Conservation (phyloP, 2,113 vertebrate species). For the Psammodynastes pulverulentus region DNA sequence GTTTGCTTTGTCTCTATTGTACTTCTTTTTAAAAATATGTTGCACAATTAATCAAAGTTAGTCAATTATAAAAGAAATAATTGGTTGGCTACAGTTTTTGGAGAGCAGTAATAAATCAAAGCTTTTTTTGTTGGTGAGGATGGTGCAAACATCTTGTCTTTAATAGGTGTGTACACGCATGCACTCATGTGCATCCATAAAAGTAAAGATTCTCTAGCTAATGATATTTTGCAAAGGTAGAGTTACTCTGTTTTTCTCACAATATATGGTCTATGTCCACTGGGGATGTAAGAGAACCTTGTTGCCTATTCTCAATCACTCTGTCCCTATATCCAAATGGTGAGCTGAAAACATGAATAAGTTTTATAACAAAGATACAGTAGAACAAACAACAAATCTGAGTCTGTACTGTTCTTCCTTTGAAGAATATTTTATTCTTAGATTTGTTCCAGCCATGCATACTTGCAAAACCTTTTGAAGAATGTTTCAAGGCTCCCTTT, state of each 20-base stretch:
- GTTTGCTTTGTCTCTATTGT: conserved; percentile 29
- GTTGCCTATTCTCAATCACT: neutral
- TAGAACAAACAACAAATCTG: neutral
- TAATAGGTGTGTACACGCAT: neutral
- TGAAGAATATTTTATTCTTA: neutral
- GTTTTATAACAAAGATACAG: neutral
- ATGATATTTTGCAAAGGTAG: neutral
- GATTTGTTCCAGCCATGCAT: neutral
- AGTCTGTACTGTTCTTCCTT: neutral
- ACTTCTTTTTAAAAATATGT: neutral
- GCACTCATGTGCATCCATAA: neutral
- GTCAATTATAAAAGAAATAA: neutral
- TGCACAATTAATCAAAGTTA: neutral
- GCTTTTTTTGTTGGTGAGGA: rapidly evolving
- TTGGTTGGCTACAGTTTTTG: neutral
- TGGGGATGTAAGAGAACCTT: neutral
- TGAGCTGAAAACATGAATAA: neutral
- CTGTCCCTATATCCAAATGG: neutral
- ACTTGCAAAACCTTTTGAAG: neutral
- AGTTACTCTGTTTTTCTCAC: neutral
- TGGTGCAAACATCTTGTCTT: neutral
- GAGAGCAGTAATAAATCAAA: conserved; percentile 12
- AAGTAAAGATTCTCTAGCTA: neutral
- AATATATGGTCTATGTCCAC: no score
- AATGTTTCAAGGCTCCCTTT: neutral